Conservation (phyloP, 2,113 vertebrate species). For the Electrona antarctica region DNA sequence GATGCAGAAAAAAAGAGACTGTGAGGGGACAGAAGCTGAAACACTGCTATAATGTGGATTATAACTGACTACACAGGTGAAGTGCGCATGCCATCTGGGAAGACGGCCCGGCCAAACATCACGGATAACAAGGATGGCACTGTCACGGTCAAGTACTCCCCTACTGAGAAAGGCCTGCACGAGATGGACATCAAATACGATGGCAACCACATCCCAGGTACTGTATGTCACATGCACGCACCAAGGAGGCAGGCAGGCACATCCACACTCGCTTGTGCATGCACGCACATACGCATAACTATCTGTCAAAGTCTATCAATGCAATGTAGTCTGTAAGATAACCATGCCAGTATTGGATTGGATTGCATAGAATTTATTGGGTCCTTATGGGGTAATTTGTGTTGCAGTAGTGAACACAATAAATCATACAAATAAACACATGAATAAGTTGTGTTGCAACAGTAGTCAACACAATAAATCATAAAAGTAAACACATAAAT, state of each 20-base stretch:
- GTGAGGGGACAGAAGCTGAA: too few species aligned
- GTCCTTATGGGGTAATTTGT: too few species aligned
- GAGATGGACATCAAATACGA: slow-evolving; percentile 98
- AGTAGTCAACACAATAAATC: neutral
- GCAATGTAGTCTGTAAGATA: too few species aligned
- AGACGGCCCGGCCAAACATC: slow-evolving; percentile 86
- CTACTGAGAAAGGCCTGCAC: slow-evolving; percentile 91
- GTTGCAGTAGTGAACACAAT: too few species aligned
- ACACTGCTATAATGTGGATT: too few species aligned
- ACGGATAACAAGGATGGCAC: slow-evolving; percentile 96
- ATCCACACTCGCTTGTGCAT: neutral
- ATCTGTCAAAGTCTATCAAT: neutral
- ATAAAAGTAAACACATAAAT: neutral
- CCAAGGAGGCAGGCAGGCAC: neutral
- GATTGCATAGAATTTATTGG: too few species aligned
- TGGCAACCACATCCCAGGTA: slow-evolving; percentile 93
- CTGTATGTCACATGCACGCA: neutral
- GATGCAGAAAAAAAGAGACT: too few species aligned
- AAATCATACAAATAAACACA: neutral
- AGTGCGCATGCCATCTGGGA: slow-evolving; percentile 94
- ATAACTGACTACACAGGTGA: slow-evolving; percentile 78
- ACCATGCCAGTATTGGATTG: too few species aligned
- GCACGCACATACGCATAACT: neutral
- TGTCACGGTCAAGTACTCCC: slow-evolving; percentile 89
- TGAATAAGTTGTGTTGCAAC: neutral